These are phyloP conservation scores for Corythoichthys haematopterus DNA, from an alignment of 2,113 vertebrate genomes.

Conservation along the genomic window DNA sequence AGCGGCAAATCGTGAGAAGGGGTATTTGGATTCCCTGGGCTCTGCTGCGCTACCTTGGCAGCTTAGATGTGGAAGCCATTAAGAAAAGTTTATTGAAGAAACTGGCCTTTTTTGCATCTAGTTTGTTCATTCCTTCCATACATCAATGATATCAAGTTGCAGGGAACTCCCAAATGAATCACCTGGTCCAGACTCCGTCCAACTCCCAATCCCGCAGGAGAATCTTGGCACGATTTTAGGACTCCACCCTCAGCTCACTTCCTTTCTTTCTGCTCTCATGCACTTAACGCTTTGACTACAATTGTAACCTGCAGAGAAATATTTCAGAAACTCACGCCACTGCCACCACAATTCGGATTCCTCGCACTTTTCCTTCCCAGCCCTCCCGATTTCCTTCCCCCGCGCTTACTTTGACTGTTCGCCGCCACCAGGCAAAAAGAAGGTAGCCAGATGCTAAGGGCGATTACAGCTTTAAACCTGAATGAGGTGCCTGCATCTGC, in stretches of 20 bases:
- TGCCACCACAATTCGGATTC: slow-evolving; percentile 19
- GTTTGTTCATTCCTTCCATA: background rate
- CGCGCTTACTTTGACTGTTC: slow-evolving; percentile 37
- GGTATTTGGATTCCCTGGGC: background rate
- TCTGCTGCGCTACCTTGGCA: background rate
- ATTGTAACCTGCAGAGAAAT: slow-evolving; percentile 39
- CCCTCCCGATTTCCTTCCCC: slow-evolving; percentile 6
- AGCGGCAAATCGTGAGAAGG: background rate
- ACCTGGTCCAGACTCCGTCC: slow-evolving; percentile 9
- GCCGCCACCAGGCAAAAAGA: slow-evolving; percentile 19
- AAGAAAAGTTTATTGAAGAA: background rate
- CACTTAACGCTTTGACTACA: slow-evolving; percentile 56
- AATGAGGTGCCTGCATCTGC: slow-evolving; percentile 73
- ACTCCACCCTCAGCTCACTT: slow-evolving; percentile 40
- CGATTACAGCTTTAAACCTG: slow-evolving; percentile 69
- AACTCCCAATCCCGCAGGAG: slow-evolving; percentile 21
- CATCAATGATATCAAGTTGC: background rate
- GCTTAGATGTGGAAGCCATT: background rate
- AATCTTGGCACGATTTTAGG: slow-evolving; percentile 17
- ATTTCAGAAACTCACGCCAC: slow-evolving; percentile 50
- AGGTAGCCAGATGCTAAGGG: slow-evolving; percentile 50
- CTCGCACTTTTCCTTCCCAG: slow-evolving; percentile 32
- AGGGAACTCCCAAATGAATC: slow-evolving; percentile 5
- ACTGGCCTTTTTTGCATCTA: no score
- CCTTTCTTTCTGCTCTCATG: slow-evolving; percentile 31